phyloP scores from a whole-genome alignment of 2,797 vertebrate species.

The Protonibea diacanthus region DNA sequence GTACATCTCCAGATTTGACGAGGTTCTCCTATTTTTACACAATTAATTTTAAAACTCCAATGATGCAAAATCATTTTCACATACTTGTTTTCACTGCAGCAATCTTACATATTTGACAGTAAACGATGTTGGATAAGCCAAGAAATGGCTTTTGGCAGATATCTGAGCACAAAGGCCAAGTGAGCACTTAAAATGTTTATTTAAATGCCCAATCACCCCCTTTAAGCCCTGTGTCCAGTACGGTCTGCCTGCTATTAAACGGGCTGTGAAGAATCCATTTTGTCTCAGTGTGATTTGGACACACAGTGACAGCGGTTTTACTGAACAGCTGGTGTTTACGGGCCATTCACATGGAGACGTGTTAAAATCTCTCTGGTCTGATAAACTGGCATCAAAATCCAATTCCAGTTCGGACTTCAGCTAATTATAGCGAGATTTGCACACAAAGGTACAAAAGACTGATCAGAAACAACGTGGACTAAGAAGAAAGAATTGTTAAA shows the following conservation, averaged over 20 bases:
- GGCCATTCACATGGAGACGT: constrained; percentile 66
- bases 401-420: constrained; percentile 32
- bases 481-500: not conserved
- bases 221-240: constrained; percentile 55
- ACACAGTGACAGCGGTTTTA: constrained; percentile 60
- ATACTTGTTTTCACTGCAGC: constrained; percentile 22
- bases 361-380: constrained; percentile 61
- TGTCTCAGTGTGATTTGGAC: constrained; percentile 65
- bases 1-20: not conserved
- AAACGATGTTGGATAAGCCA: constrained; percentile 18
- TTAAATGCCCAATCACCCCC: constrained; percentile 59
- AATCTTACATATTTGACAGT: constrained; percentile 28
- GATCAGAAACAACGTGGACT: constrained; percentile 9
- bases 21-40: constrained; percentile 4
- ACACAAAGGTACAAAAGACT: constrained; percentile 34
- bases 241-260: constrained; percentile 61
- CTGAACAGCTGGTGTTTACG: constrained; percentile 76
- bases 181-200: constrained; percentile 68
- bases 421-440: constrained; percentile 38
- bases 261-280: constrained; percentile 71
- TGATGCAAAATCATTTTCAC: constrained; percentile 18
- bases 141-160: constrained; percentile 41
- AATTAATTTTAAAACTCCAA: not conserved
- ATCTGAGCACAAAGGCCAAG: constrained; percentile 49
- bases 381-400: constrained; percentile 53